Percentiles rank a stretch among this genome's conserved stretches.
Conservation (phyloP, 2,888 invertebrate species). For the Antitype chi region DNA sequence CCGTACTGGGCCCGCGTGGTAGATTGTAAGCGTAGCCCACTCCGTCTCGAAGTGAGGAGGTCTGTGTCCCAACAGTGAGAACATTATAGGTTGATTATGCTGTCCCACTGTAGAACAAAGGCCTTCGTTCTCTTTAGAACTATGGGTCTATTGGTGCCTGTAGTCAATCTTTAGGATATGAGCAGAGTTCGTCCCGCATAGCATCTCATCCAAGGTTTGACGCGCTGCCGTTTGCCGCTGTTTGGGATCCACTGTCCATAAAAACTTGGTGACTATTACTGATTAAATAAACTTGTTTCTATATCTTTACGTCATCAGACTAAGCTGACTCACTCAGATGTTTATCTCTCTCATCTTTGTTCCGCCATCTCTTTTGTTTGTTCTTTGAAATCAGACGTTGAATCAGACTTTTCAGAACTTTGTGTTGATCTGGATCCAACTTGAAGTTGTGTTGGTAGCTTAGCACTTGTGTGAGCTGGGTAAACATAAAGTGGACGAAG, state of each 20-base stretch:
- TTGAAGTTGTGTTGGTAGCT: slow-evolving; percentile 4
- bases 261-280: neutral
- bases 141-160: neutral
- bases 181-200: neutral
- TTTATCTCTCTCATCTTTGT: slow-evolving; percentile 27
- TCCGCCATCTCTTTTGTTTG: slow-evolving; percentile 17
- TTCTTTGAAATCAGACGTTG: slow-evolving; percentile 49
- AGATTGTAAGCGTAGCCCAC: too few species aligned
- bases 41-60: too few species aligned
- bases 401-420: slow-evolving; percentile 25
- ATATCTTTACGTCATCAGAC: slow-evolving; percentile 22
- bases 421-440: slow-evolving; percentile 4
- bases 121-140: neutral
- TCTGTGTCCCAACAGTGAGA: too few species aligned
- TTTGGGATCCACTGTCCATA: too few species aligned
- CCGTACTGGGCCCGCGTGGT: too few species aligned
- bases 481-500: slow-evolving; percentile 1
- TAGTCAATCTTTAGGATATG: neutral
- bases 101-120: neutral
- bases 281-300: slow-evolving; percentile 16
- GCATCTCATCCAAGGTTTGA: neutral
- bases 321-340: slow-evolving; percentile 31
- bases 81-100: too few species aligned
- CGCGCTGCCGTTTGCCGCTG: neutral
- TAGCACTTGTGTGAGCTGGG: neutral